Evolutionary conservation across 2,888 invertebrate species (phyloP), one percentile per base, ranked within the genome.

Genomic region (Mechanitis messenoides): DNA sequence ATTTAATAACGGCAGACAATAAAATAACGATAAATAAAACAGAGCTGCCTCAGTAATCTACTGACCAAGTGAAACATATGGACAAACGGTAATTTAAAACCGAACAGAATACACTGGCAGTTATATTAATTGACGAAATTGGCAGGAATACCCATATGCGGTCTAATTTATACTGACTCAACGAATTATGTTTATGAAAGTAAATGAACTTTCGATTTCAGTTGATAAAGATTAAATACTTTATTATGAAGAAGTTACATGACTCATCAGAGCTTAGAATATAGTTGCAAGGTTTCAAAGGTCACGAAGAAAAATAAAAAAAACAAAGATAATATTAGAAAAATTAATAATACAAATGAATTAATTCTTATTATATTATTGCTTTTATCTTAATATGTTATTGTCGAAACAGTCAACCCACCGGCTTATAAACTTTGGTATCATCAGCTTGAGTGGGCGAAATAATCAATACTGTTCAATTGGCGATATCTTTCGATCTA

Each of bases 91-190:
- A 59, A 55, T 59, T 55, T 45, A 50, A 63, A 38, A 46, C 50
- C 50, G 31, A 50, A 50, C 47, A 31, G 28, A 35, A 42, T 53
- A 28, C 45, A 50, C 56, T 45, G 33, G 38, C 59, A 53, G 56
- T 45, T 53, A 53, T 50, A 65, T 63, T 64, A 59, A 66, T 64
- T 61, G 61, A 58, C 53, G 53, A 61, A 63, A 63, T 59, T 61
- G 53, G 31, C 53, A 38, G n/a, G 31, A 35, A 42, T 33, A 53
- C 31, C 50, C 45, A 45, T 45, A 35, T 53, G 57, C 46, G 55
- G 53, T 58, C 33, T 59, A 60, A 61, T 59, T 59, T 35, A 45
- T 33, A 9, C 59, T 63, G 61, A 61, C 53, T 31, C 35, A 33
- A 50, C 55, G 20, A 56, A 59, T 59, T 61, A 58, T 60, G 58